Evolutionary conservation across 2,888 invertebrate genomes (phyloP), one percentile per base, ranked within the genome.

Genomic region (Leptinotarsa rubiginosa): DNA sequence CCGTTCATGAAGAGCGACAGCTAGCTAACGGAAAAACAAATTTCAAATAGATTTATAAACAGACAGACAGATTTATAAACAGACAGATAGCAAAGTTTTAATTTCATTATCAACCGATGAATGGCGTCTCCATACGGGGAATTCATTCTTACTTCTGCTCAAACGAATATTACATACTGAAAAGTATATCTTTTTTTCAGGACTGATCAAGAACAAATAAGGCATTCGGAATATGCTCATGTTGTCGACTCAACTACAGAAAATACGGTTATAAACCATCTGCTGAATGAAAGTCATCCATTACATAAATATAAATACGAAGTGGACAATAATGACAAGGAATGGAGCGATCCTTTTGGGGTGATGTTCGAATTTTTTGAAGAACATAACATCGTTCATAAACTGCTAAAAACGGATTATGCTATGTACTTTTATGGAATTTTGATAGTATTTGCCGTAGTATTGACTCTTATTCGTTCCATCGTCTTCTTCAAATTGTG

Each of bases 401-500:
- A 18, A 16, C 15, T 77, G 2, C 49, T 77, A 13, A 84, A 83
- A 79, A 79, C 78, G 3, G 31, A 83, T 22, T 65, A 80, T 12
- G 74, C 81, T 1, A 80, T 84, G 50, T 82, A 81, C 62, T 87
- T 93, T 72, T 93, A 93, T 87, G 89, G 90, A 0, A 82, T 84
- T 18, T 89, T 91, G 66, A 91, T 93, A 73, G 50, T 90, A 0
- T 88, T 88, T 2, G 91, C 91, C 69, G 90, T 93, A 20, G 3
- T 92, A 1, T 86, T 92, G 22, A 92, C 92, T 3, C 89, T 90
- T 16, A 85, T 83, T 73, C 90, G 95, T 83, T 94, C 95, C 5
- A 84, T 93, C 10, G 83, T 93, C 62, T 95, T 94, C 87, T 93
- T 93, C 82, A 91, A 91, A 88, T 90, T 92, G 71, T 93, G 94